These are phyloP conservation scores for Dromaius novaehollandiae DNA, from an alignment of 2,113 vertebrate genomes.

Conservation along the genomic window DNA sequence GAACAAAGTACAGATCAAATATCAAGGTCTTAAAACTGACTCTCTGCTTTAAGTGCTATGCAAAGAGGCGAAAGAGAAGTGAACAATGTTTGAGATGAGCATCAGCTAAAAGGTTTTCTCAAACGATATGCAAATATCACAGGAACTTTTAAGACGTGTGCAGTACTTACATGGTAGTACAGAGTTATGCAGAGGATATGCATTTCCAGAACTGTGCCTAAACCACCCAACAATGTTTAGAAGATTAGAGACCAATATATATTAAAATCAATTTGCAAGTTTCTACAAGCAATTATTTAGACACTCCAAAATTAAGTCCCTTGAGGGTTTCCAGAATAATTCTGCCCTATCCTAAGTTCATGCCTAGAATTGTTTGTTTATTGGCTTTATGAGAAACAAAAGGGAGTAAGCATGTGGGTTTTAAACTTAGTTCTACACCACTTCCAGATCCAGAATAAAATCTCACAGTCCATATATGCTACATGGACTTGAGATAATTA, in stretches of 20 bases:
- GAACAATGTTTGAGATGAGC: neutral
- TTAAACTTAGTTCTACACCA: neutral
- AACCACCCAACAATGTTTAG: neutral
- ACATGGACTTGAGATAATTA: neutral
- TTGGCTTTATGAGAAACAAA: neutral
- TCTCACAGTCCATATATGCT: neutral
- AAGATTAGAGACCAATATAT: conserved; percentile 31
- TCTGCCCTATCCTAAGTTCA: neutral
- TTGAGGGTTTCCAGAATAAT: conserved; percentile 37
- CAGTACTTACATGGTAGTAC: neutral
- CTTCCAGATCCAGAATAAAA: neutral
- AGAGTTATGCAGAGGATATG: neutral
- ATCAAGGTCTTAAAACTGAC: neutral
- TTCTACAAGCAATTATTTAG: conserved; percentile 44
- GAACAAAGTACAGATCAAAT: neutral
- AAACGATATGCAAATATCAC: neutral
- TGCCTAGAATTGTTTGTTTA: neutral
- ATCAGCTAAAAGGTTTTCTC: neutral
- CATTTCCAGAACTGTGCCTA: neutral
- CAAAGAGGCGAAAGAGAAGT: neutral
- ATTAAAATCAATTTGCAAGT: conserved; percentile 43
- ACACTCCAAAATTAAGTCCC: conserved; percentile 40
- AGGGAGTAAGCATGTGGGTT: neutral
- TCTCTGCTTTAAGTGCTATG: neutral
- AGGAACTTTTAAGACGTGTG: neutral